Percentiles rank a stretch among this genome's conserved stretches.
Conservation (phyloP, 2,797 vertebrate genomes). For the Spea hammondii region DNA sequence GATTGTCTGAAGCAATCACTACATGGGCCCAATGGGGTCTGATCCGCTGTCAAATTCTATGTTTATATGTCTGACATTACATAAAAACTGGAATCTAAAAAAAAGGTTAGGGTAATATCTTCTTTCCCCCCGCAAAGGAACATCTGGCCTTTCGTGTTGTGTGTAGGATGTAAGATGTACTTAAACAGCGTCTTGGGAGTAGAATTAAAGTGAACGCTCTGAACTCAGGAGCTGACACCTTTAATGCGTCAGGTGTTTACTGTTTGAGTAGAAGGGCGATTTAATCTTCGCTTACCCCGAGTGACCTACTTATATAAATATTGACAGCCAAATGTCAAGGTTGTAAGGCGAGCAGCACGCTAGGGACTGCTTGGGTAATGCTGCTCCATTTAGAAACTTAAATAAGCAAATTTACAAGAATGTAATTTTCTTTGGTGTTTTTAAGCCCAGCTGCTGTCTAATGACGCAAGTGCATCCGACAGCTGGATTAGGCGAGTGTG, state of each 20-base stretch:
- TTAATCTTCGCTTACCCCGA: slow-evolving; percentile 25
- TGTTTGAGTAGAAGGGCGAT: slow-evolving; percentile 1
- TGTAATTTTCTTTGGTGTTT: no score
- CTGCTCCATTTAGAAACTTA: no score
- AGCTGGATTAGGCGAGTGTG: no score
- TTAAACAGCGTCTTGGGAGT: slow-evolving; percentile 11
- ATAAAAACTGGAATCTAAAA: no score
- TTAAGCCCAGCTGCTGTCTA: no score
- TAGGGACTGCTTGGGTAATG: no score
- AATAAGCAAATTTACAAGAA: no score
- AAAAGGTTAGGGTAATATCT: slow-evolving; percentile 4
- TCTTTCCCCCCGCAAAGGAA: not conserved
- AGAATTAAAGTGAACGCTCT: slow-evolving; percentile 24
- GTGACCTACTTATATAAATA: slow-evolving; percentile 37
- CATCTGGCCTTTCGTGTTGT: slow-evolving; percentile 16
- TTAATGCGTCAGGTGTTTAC: slow-evolving; percentile 26
- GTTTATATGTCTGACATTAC: no score
- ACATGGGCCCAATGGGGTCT: no score
- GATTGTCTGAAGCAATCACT: no score
- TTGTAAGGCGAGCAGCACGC: not conserved
- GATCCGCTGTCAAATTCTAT: no score
- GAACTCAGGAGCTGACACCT: slow-evolving; percentile 6
- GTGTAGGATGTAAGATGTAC: slow-evolving; percentile 9
- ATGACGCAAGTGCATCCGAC: no score
- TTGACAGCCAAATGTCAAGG: slow-evolving; percentile 12